phyloP scores from a whole-genome alignment of 2,113 vertebrate species.

The Pygathrix nemaeus region DNA sequence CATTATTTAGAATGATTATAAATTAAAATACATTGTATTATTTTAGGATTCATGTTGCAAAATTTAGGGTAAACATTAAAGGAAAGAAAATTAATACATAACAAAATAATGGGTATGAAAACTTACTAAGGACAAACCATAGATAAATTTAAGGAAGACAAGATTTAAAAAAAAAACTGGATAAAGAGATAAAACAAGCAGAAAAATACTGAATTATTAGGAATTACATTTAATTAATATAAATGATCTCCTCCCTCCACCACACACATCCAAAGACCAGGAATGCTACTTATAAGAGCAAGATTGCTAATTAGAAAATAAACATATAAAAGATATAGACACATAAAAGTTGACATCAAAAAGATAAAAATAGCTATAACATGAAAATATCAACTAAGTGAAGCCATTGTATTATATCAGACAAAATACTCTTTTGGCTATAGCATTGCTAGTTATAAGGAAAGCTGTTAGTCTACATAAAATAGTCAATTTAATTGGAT shows the following conservation, averaged over 20 bases:
- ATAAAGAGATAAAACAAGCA: neutral
- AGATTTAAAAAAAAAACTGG: neutral
- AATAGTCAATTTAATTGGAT: neutral
- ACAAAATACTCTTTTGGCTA: neutral
- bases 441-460: neutral
- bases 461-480: neutral
- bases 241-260: too few species aligned
- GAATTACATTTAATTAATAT: neutral
- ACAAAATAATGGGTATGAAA: neutral
- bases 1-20: neutral
- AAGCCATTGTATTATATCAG: neutral
- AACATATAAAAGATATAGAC: too few species aligned
- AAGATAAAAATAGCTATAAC: neutral
- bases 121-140: neutral
- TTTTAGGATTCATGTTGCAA: neutral
- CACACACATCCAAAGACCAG: too few species aligned
- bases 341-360: neutral
- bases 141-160: neutral
- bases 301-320: neutral
- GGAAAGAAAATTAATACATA: neutral
- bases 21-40: too few species aligned
- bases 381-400: neutral
- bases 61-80: neutral
- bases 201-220: neutral
- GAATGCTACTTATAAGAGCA: neutral